Evolutionary conservation across 2,797 vertebrate genomes (phyloP).

Genomic region (Gymnothorax reevesii): DNA sequence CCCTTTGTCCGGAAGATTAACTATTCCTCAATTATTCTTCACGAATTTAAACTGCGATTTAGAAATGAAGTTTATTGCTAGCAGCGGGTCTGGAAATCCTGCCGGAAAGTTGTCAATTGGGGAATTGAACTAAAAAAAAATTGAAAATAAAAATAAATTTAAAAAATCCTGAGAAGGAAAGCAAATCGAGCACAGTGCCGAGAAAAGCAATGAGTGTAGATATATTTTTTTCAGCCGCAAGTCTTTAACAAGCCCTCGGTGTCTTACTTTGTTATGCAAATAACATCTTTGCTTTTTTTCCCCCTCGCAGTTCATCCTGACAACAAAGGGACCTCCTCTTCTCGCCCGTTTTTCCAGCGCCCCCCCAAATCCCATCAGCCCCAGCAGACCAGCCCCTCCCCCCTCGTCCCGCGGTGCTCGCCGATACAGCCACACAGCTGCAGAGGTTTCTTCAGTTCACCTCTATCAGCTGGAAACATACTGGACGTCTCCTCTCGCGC

Average conservation of each 20-base stretch:
- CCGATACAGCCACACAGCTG: slow-evolving; percentile 12
- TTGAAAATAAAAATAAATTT: not conserved
- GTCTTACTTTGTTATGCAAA: slow-evolving; percentile 24
- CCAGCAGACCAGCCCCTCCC: not conserved
- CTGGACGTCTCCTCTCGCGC: not conserved
- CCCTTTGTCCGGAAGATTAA: not conserved
- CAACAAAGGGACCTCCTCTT: slow-evolving; percentile 8
- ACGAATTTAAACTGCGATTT: not conserved
- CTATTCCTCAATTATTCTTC: not conserved
- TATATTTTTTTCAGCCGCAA: slow-evolving; percentile 1
- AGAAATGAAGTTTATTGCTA: not conserved
- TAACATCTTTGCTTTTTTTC: slow-evolving; percentile 6
- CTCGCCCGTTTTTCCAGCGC: not conserved
- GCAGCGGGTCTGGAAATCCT: not conserved
- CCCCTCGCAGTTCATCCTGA: not conserved
- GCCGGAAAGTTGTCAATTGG: not conserved
- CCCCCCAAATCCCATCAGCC: not conserved
- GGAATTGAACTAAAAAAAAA: not conserved
- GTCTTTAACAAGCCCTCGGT: slow-evolving; percentile 7
- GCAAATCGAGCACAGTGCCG: not conserved
- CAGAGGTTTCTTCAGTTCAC: not conserved
- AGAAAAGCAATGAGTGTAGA: slow-evolving; percentile 6
- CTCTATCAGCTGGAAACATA: not conserved
- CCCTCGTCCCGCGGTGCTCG: not conserved
- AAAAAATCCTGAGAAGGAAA: not conserved